Evolutionary conservation across 2,113 vertebrate species (phyloP), one percentile per base, ranked within the genome.

Genomic region (Hassar affinis): DNA sequence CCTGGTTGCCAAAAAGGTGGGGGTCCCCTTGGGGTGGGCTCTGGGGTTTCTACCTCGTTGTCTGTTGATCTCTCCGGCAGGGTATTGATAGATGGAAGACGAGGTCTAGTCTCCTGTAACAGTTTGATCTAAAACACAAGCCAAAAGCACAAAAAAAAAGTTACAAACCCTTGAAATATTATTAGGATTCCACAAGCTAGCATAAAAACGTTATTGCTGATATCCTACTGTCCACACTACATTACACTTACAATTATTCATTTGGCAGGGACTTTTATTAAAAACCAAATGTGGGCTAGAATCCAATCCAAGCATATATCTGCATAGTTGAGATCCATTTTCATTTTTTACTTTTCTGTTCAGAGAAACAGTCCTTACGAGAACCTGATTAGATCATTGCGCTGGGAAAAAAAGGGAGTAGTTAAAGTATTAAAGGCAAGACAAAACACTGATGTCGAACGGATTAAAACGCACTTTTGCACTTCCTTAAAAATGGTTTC

Each of bases 21-120:
- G 0, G 93, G 87, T 38, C 87, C 94, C 0, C 86, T 42, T 15
- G 96, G 93, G 12, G 96, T 97, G 77, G 96, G 95, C 0, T 92
- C 91, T 0, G 95, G 94, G 7, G 93, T 77, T 80, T 94, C 91
- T 78, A 95, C 96, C 0, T 96, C 95, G 0, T 96, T 95, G 92
- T 94, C 94, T 0, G 94, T 88, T 0, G 95, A 2, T 88, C 93
- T 9, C 89, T 92, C 80, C 74, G 94, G 94, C 79, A 94, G 90
- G 86, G 89, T 92, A 45, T 93, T 94, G 85, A 91, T 93, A 2
- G 93, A 78, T 0, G 89, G 45, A 0, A 78, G 74, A 38, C 80
- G 87, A 86, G 71, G 84, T 74, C 91, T 92, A 0, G 91, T 91
- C 2, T 92, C 91, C 86, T 95, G 94, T 0, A 98, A 90, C 77